Percentiles rank a stretch among this genome's conserved stretches.
Conservation (phyloP, 2,113 vertebrate genomes). For the Kobus ellipsiprymnus region DNA sequence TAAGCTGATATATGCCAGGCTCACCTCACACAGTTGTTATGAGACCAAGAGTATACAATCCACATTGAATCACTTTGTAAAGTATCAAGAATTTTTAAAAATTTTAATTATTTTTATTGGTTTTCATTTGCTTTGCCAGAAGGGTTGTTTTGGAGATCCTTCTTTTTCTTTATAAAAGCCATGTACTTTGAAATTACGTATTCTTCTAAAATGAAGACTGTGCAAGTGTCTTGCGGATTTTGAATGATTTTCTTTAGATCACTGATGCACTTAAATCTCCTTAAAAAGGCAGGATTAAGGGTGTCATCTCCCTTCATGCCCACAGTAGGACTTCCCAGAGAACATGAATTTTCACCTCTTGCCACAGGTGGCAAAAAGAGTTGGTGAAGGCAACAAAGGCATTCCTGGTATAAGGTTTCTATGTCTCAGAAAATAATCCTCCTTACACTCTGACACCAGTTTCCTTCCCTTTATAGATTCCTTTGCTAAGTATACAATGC, state of each 20-base stretch:
- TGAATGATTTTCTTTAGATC: not conserved
- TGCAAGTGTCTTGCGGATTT: not conserved
- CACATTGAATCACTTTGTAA: not conserved
- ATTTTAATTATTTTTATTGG: not conserved
- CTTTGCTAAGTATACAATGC: not conserved
- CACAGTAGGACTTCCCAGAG: not conserved
- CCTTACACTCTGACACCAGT: not conserved
- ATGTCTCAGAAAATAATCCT: not conserved
- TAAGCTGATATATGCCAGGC: not conserved
- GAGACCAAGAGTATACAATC: not conserved
- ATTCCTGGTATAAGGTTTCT: not conserved
- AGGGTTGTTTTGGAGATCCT: not conserved
- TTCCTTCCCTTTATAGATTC: not conserved
- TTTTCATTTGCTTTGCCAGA: slow-evolving; percentile 7
- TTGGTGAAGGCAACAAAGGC: not conserved
- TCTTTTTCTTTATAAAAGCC: not conserved
- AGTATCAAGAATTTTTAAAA: not conserved
- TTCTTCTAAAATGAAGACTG: not conserved
- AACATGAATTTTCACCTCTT: not conserved
- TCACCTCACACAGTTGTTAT: not conserved
- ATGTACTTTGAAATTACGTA: not conserved
- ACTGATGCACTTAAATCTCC: not conserved
- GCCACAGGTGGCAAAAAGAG: not conserved
- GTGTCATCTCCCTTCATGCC: not conserved
- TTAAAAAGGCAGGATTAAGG: not conserved